Conservation (phyloP, 2,888 invertebrate species). For the Volucella bombylans region DNA sequence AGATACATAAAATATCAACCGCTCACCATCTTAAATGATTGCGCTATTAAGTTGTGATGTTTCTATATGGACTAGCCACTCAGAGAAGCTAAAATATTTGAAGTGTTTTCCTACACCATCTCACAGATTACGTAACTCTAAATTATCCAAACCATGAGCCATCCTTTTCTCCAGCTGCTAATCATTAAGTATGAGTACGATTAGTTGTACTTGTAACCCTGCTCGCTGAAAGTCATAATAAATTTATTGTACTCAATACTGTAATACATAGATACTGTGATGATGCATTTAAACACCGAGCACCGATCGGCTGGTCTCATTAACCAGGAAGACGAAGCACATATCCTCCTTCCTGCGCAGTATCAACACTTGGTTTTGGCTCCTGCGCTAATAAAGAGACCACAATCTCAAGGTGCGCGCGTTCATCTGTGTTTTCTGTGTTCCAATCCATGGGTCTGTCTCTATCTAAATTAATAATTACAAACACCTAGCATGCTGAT, state of each 20-base stretch:
- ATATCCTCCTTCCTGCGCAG: constrained; percentile 4
- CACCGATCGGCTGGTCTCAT: constrained; percentile 25
- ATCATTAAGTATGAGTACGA: no score
- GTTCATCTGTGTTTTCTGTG: constrained; percentile 7
- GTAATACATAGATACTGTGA: not conserved
- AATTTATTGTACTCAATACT: constrained; percentile 22
- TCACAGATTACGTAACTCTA: no score
- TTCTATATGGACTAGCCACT: no score
- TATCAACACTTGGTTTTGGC: constrained; percentile 22
- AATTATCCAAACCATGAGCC: no score
- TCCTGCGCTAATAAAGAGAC: constrained; percentile 60
- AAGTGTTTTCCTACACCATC: no score
- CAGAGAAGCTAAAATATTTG: no score
- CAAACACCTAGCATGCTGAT: constrained; percentile 69
- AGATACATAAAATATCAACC: no score
- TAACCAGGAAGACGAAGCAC: constrained; percentile 27
- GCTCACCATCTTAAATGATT: no score
- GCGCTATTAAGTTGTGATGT: no score
- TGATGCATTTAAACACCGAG: not conserved
- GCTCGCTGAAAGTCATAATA: constrained; percentile 37
- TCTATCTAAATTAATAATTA: constrained; percentile 72
- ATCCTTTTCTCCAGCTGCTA: no score
- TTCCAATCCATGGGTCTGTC: constrained; percentile 20
- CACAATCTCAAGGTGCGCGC: constrained; percentile 29
- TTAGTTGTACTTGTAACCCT: not conserved